phyloP scores from a whole-genome alignment of 2,888 invertebrate species.

The Phyllotreta striolata region DNA sequence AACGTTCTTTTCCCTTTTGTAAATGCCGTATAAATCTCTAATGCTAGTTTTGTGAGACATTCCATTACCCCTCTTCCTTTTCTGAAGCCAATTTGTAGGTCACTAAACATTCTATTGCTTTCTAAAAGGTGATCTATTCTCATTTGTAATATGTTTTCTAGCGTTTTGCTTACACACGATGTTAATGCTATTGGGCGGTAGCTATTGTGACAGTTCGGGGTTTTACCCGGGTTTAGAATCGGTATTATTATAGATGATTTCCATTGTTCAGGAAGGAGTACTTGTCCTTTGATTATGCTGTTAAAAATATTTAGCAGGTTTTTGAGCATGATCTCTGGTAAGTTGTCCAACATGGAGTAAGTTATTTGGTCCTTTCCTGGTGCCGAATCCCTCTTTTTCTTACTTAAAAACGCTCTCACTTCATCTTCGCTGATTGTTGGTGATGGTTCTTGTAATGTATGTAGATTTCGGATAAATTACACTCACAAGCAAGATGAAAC shows the following conservation, averaged over 20 bases:
- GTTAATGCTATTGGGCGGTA: constrained; percentile 1
- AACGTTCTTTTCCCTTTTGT: neutral
- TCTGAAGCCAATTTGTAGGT: constrained; percentile 3
- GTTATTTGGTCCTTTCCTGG: constrained; percentile 26
- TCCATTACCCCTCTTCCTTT: constrained; percentile 22
- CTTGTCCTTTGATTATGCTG: too few species aligned
- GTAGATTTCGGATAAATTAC: too few species aligned
- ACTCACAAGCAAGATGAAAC: too few species aligned
- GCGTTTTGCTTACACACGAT: constrained; percentile 15
- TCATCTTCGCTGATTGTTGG: too few species aligned
- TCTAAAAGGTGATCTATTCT: constrained; percentile 14
- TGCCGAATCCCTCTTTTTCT: constrained; percentile 15
- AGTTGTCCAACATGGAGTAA: constrained; percentile 18
- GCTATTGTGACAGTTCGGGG: neutral
- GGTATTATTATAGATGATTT: too few species aligned
- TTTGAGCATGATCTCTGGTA: constrained; percentile 3
- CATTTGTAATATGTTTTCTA: constrained; percentile 11
- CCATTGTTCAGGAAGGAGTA: too few species aligned
- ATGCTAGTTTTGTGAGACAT: constrained; percentile 1
- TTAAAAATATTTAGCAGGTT: too few species aligned
- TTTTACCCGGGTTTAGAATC: too few species aligned
- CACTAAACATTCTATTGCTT: constrained; percentile 1
- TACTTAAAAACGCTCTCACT: neutral
- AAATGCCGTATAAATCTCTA: constrained; percentile 11
- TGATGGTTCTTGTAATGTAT: too few species aligned